Conservation (phyloP, 2,113 vertebrate genomes). For the Willisornis vidua region DNA sequence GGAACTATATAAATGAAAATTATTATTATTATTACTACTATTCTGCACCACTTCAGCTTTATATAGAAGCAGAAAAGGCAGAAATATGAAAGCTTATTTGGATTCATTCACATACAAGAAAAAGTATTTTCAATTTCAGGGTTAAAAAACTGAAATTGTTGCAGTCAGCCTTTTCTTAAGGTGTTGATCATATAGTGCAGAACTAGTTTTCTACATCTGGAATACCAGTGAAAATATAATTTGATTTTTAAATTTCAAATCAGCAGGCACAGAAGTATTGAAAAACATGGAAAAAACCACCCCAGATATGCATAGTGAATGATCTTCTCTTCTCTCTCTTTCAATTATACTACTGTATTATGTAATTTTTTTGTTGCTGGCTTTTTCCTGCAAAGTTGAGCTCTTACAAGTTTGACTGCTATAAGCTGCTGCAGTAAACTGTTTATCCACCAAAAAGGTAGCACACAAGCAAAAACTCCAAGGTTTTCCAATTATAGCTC, state of each 20-base stretch:
- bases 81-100: neutral
- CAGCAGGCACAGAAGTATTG: neutral
- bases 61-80: neutral
- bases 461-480: neutral
- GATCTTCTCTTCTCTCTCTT: neutral
- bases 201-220: neutral
- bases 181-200: neutral
- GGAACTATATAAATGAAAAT: neutral
- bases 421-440: neutral
- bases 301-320: neutral
- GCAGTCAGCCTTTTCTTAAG: neutral
- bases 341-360: neutral
- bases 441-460: neutral
- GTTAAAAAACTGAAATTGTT: neutral
- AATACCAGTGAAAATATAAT: neutral
- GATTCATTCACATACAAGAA: neutral
- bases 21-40: neutral
- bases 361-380: neutral
- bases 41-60: neutral
- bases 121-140: neutral
- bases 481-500: neutral
- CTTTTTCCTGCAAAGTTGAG: neutral
- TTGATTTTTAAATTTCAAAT: neutral
- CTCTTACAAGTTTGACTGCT: neutral
- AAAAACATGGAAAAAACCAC: neutral